Evolutionary conservation across 2,888 invertebrate species (phyloP).

Genomic region (Epicampocera succincta): DNA sequence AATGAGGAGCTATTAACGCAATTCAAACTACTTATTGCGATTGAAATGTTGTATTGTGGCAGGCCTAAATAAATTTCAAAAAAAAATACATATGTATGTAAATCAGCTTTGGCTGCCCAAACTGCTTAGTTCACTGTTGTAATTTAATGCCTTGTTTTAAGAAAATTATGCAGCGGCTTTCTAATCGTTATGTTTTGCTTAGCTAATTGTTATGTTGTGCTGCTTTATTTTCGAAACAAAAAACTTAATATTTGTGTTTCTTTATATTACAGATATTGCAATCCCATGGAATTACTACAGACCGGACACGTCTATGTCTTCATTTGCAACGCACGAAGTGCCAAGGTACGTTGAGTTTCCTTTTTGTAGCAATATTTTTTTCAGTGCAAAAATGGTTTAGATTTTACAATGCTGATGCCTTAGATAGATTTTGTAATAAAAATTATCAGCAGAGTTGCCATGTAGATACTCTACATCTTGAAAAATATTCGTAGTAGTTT

Average conservation of each 20-base stretch:
- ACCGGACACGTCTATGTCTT: constrained; percentile 79
- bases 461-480: too few species aligned
- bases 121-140: constrained; percentile 57
- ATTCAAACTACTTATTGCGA: too few species aligned
- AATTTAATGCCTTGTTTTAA: constrained; percentile 30
- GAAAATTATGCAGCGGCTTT: constrained; percentile 20
- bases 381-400: not conserved
- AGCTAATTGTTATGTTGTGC: constrained; percentile 11
- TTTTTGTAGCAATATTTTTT: not conserved
- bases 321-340: constrained; percentile 79
- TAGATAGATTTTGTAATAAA: too few species aligned
- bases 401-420: not conserved
- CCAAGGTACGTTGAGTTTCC: constrained; percentile 75
- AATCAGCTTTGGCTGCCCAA: constrained; percentile 49
- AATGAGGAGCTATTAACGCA: too few species aligned
- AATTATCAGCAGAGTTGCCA: too few species aligned
- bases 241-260: constrained; percentile 12
- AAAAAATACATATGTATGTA: not conserved
- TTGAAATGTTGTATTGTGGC: too few species aligned
- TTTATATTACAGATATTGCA: constrained; percentile 78
- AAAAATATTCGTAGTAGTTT: too few species aligned
- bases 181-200: constrained; percentile 40
- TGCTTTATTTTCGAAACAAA: not conserved
- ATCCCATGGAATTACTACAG: constrained; percentile 81
- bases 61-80: too few species aligned